A percentile compares a stretch with the other conserved stretches of the same genome.
phyloP scores from a whole-genome alignment of 2,888 invertebrate genomes.

The Ichneumon xanthorius region DNA sequence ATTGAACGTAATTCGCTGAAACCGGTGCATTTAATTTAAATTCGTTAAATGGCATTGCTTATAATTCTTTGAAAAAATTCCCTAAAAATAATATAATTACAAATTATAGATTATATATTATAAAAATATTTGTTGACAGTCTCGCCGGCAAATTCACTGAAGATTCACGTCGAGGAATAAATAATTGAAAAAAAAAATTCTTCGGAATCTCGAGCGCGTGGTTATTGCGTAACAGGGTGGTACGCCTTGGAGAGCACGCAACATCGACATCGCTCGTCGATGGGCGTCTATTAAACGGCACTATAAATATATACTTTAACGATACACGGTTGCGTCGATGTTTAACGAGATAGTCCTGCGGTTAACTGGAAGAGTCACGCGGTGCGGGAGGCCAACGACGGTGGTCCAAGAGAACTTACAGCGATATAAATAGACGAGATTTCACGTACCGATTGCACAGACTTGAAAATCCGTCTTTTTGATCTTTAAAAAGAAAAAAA shows the following conservation, averaged over 20 bases:
- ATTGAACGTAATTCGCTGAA: too few species aligned
- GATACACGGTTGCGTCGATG: slow-evolving; percentile 16
- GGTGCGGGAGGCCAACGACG: not conserved
- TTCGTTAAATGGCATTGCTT: too few species aligned
- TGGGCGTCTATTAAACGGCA: slow-evolving; percentile 26
- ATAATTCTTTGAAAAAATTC: too few species aligned
- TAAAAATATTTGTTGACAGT: not conserved
- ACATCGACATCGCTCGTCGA: slow-evolving; percentile 31
- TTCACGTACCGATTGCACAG: not conserved
- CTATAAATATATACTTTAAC: slow-evolving; percentile 51
- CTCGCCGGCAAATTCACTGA: not conserved
- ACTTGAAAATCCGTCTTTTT: not conserved
- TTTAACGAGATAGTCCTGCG: slow-evolving; percentile 27
- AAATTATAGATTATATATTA: too few species aligned
- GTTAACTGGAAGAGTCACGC: slow-evolving; percentile 36
- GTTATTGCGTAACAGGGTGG: not conserved
- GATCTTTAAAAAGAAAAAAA: not conserved
- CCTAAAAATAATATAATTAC: too few species aligned
- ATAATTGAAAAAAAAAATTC: not conserved
- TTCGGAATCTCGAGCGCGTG: not conserved
- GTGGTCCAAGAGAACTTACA: not conserved
- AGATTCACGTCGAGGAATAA: not conserved
- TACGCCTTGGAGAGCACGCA: not conserved
- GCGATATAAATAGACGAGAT: slow-evolving; percentile 28
- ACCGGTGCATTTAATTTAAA: too few species aligned